These are phyloP conservation scores for Pycnonotus jocosus DNA, from an alignment of 2,113 vertebrate genomes.

Conservation along the genomic window DNA sequence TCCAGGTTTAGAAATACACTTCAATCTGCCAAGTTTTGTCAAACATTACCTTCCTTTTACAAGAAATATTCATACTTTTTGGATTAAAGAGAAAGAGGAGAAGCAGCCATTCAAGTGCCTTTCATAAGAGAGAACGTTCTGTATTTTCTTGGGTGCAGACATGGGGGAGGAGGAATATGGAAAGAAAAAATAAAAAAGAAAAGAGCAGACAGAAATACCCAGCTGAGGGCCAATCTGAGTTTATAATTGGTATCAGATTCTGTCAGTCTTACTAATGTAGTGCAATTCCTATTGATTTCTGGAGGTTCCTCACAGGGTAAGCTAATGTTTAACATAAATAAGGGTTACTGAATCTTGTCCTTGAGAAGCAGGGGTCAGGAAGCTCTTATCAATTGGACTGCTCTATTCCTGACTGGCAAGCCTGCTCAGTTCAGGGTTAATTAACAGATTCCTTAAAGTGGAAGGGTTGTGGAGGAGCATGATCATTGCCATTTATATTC, in stretches of 20 bases:
- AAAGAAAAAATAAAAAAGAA: neutral
- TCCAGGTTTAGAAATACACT: constrained; percentile 63
- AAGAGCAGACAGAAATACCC: constrained; percentile 5
- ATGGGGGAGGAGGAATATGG: neutral
- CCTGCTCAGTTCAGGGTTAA: neutral
- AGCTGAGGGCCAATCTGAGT: neutral
- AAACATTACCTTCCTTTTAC: constrained; percentile 55
- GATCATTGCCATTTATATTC: neutral
- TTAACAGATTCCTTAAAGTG: constrained; percentile 2
- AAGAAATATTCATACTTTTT: constrained; percentile 50
- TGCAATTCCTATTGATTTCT: constrained; percentile 13
- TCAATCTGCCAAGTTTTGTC: constrained; percentile 64
- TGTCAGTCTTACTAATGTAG: neutral
- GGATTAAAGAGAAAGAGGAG: neutral
- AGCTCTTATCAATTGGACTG: neutral
- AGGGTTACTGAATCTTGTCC: neutral
- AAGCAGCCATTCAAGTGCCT: constrained; percentile 26
- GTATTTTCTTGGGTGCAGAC: constrained; percentile 21
- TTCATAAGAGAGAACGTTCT: constrained; percentile 10
- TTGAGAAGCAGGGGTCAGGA: neutral
- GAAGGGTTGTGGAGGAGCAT: neutral
- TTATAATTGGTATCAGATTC: constrained; percentile 6
- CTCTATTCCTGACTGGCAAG: neutral
- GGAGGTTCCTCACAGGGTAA: neutral
- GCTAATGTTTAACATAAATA: constrained; percentile 31